phyloP scores from a whole-genome alignment of 1,140 invertebrate species.

The Diachasma alloeum region DNA sequence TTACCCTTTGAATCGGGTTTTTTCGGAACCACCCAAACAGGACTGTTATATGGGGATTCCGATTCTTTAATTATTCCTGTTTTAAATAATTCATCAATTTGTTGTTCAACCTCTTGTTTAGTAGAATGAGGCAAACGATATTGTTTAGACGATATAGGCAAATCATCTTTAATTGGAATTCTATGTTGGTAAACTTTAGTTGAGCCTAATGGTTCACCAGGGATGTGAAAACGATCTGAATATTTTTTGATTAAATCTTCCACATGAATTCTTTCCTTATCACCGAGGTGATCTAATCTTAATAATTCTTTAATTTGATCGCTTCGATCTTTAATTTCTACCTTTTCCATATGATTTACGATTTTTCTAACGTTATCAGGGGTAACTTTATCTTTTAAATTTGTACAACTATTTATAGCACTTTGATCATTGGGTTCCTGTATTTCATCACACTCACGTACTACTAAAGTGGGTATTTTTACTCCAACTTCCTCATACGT shows the following conservation, averaged over 20 bases:
- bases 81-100: constrained; percentile 40
- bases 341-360: not conserved
- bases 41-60: constrained; percentile 45
- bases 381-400: not conserved
- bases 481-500: not conserved
- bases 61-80: constrained; percentile 27
- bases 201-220: constrained; percentile 8
- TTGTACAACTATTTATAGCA: not conserved
- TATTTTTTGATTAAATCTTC: constrained; percentile 11
- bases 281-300: constrained; percentile 26
- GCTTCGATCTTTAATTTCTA: not conserved
- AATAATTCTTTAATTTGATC: constrained; percentile 17
- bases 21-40: constrained; percentile 51
- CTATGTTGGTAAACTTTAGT: not conserved
- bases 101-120: constrained; percentile 38
- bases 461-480: not conserved
- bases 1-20: constrained; percentile 49
- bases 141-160: constrained; percentile 28
- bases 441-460: not conserved
- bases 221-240: constrained; percentile 20
- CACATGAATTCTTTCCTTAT: constrained; percentile 25
- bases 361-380: not conserved
- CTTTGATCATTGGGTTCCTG: not conserved
- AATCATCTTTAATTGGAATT: not conserved
- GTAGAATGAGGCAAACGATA: constrained; percentile 38